phyloP scores from a whole-genome alignment of 2,888 invertebrate genomes.

The Tridacna crocea region DNA sequence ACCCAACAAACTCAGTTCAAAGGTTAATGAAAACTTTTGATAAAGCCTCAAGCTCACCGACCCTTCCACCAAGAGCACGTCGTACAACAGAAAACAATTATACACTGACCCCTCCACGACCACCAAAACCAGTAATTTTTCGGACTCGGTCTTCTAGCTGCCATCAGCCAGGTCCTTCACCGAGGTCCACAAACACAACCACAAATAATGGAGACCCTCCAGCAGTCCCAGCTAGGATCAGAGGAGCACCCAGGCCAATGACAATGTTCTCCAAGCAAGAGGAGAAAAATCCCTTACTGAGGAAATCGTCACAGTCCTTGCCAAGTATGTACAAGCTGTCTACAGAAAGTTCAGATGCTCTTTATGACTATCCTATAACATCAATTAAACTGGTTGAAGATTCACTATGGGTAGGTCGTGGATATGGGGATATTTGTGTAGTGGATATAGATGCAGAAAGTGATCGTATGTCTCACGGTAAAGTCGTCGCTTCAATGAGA shows the following conservation, averaged over 20 bases:
- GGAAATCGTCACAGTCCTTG: slow-evolving; percentile 18
- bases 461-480: slow-evolving; percentile 19
- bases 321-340: slow-evolving; percentile 21
- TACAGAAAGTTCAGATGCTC: background rate
- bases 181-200: background rate
- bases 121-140: background rate
- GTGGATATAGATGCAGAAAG: slow-evolving; percentile 33
- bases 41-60: background rate
- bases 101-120: background rate
- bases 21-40: background rate
- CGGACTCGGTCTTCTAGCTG: background rate
- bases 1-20: background rate
- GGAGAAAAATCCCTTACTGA: background rate
- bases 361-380: slow-evolving; percentile 38
- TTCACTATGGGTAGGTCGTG: slow-evolving; percentile 75
- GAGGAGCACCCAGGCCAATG: background rate
- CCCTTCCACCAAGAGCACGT: background rate
- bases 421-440: slow-evolving; percentile 69
- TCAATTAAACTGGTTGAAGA: slow-evolving; percentile 64
- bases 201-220: background rate
- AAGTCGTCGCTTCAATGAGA: slow-evolving; percentile 43
- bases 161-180: background rate
- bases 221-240: background rate
- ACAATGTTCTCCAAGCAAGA: background rate
- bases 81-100: background rate